Evolutionary conservation across 2,113 vertebrate genomes (phyloP).

Genomic region (Myrmophylax atrothorax): DNA sequence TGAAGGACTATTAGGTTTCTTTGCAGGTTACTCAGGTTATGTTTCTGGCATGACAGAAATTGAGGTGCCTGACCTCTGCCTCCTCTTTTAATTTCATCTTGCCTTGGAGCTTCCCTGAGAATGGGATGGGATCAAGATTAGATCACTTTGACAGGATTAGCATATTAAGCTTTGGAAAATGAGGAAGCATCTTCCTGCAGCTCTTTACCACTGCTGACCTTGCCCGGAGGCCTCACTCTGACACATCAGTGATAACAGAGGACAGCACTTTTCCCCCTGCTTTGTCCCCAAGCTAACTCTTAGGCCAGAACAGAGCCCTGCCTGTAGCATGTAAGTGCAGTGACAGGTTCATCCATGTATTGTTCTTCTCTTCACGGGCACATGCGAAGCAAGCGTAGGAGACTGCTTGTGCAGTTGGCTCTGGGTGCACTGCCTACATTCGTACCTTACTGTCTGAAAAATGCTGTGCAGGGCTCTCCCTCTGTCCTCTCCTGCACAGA

Average conservation of each 20-base stretch:
- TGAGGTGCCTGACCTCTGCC: not conserved
- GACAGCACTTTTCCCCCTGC: not conserved
- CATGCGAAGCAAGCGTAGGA: accelerated
- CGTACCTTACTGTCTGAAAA: not conserved
- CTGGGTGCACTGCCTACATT: accelerated
- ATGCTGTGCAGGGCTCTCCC: not conserved
- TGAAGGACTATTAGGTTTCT: not conserved
- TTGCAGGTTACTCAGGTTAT: not conserved
- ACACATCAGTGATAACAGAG: not conserved
- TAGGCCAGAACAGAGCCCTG: not conserved
- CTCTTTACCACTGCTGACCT: not conserved
- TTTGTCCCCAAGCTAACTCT: not conserved
- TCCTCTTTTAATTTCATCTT: not conserved
- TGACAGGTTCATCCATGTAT: not conserved
- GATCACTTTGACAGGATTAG: not conserved
- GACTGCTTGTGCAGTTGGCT: not conserved
- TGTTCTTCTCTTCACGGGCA: not conserved
- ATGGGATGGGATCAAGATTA: not conserved
- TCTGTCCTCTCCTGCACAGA: not conserved
- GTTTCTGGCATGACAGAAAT: not conserved
- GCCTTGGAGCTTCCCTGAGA: not conserved
- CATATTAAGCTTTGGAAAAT: not conserved
- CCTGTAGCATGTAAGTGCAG: not conserved
- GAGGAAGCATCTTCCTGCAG: not conserved
- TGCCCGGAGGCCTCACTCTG: not conserved